Percentiles rank a stretch among this genome's conserved stretches.
Conservation (phyloP, 2,797 vertebrate genomes). For the Tolypeutes matacus region DNA sequence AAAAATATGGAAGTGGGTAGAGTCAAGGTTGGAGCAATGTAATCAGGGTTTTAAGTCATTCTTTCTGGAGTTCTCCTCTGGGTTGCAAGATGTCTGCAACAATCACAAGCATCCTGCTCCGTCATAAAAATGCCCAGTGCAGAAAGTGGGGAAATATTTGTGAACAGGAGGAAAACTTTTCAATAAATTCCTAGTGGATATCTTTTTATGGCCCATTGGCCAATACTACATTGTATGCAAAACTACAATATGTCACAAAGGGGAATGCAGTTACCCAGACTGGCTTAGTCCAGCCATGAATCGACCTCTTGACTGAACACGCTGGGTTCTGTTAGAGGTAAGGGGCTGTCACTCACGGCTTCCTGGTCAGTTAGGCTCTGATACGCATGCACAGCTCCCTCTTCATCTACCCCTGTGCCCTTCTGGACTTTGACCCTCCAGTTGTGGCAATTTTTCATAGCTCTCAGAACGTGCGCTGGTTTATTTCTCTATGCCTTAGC, state of each 20-base stretch:
- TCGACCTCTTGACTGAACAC: not conserved
- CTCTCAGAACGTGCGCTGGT: not conserved
- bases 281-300: not conserved
- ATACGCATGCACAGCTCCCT: not conserved
- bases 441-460: not conserved
- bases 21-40: not conserved
- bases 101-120: not conserved
- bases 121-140: not conserved
- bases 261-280: not conserved
- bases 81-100: not conserved
- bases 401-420: not conserved
- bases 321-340: not conserved
- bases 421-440: not conserved
- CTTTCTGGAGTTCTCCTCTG: not conserved
- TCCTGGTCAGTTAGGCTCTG: not conserved
- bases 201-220: not conserved
- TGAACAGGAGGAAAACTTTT: not conserved
- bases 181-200: not conserved
- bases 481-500: not conserved
- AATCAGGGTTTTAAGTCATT: not conserved
- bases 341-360: not conserved
- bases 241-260: constrained; percentile 34
- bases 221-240: not conserved
- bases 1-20: not conserved
- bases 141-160: not conserved